Base-by-base conservation (phyloP, 2,797 vertebrate genomes). In the Rachycentron canadum region DNA sequence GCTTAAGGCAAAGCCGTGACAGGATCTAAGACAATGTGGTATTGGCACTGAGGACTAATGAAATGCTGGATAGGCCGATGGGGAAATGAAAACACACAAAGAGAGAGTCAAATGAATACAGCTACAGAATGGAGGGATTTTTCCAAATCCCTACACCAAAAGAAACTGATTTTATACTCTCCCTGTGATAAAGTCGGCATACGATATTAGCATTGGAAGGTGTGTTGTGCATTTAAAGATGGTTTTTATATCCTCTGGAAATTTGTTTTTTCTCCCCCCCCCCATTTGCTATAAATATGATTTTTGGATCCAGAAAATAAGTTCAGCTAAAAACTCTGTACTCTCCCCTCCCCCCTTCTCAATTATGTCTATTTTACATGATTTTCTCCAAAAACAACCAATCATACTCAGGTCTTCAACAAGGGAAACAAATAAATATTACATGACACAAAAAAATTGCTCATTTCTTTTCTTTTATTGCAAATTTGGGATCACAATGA, bases 1-100 rank as follows among this genome's bases (percentile, higher is more conserved):
- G 90, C 91, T 93, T 83, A 90, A 92, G 91, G 93, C 93, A 92
- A 91, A 93, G 89, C 93, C 87, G 76, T 92, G 91, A 93, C 90
- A 88, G 91, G 91, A 93, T 91, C 89, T 90, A 83, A 93, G 91
- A 93, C 93, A 93, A 92, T 92, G 87, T 90, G 88, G 86, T 88
- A 69, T 91, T 92, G 92, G 92, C 91, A 92, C 83, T 38, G 70
- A 92, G 91, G 89, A 91, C 89, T 92, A 93, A 93, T 93, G 91
- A 90, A 93, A 92, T 91, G 86, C 90, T 89, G 90, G 86, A 89
- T 88, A 83, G 91, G 87, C 90, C 82, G 89, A 86, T 82, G 79
- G 92, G 88, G 90, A 90, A 91, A 90, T 71, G 83, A 91, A 91
- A 90, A 92, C 88, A 87, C 86, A 93, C 86, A 92, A 90, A 91